Evolutionary conservation across 2,113 vertebrate species (phyloP).

Genomic region (Maccullochella peelii): DNA sequence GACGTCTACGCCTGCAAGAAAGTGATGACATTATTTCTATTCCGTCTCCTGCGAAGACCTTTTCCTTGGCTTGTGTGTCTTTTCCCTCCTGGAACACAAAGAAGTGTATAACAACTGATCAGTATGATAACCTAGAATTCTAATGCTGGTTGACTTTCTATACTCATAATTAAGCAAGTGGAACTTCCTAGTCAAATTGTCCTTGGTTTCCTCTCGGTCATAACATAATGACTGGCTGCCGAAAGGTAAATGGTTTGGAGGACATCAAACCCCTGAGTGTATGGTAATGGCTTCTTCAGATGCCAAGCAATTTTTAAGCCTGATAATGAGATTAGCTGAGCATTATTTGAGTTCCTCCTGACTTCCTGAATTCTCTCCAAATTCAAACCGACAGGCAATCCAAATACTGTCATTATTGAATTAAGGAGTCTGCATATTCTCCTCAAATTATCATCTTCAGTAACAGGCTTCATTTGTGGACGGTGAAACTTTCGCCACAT

Average conservation of each 20-base stretch:
- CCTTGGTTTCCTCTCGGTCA: slow-evolving; percentile 3
- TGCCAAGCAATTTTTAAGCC: slow-evolving; percentile 10
- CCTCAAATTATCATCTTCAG: neutral
- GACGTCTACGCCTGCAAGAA: slow-evolving; percentile 28
- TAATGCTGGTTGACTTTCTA: neutral
- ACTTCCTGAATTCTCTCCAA: slow-evolving; percentile 19
- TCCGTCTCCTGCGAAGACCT: slow-evolving; percentile 36
- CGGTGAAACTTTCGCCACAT: neutral
- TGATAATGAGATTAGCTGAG: slow-evolving; percentile 19
- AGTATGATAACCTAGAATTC: slow-evolving; percentile 4
- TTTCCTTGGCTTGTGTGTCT: slow-evolving; percentile 9
- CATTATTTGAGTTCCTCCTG: slow-evolving; percentile 8
- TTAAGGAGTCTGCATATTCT: neutral
- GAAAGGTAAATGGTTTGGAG: slow-evolving; percentile 23
- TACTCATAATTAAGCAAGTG: slow-evolving; percentile 3
- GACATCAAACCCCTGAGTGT: neutral
- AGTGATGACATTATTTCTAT: slow-evolving; percentile 32
- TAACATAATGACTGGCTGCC: neutral
- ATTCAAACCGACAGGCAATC: neutral
- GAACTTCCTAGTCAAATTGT: slow-evolving; percentile 9
- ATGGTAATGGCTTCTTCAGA: slow-evolving; percentile 3
- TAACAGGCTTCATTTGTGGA: no score
- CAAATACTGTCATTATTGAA: slow-evolving; percentile 7
- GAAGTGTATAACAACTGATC: slow-evolving; percentile 6
- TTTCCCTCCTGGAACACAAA: slow-evolving; percentile 61